Conservation (phyloP, 1,140 invertebrate species). For the Babylonia areolata region DNA sequence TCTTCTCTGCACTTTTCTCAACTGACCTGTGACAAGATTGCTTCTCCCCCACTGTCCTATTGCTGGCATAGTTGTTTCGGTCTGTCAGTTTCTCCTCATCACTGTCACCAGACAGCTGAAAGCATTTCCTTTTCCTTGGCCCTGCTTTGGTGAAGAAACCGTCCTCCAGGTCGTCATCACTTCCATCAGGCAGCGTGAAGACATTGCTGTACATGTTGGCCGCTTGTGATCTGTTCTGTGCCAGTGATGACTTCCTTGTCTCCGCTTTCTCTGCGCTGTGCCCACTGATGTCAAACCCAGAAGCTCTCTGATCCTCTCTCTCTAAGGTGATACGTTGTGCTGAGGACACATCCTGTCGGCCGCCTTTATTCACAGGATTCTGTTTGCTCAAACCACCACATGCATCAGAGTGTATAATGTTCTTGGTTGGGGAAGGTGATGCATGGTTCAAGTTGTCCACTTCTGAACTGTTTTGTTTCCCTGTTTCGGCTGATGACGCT, state of each 20-base stretch:
- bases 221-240: background rate
- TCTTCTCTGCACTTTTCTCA: background rate
- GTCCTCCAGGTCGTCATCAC: background rate
- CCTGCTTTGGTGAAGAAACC: background rate
- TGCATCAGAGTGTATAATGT: background rate
- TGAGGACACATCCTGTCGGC: background rate
- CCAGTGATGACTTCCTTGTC: no score
- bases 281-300: no score
- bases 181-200: background rate
- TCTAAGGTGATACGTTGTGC: no score
- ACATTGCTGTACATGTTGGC: background rate
- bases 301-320: no score
- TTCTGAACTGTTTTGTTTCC: background rate
- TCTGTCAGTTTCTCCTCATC: background rate
- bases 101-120: constrained; percentile 6
- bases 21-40: no score
- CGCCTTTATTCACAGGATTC: background rate
- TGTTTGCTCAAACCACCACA: background rate
- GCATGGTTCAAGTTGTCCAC: background rate
- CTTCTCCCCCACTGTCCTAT: background rate
- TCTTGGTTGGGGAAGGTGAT: background rate
- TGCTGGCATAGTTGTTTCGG: background rate
- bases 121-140: constrained; percentile 15
- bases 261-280: no score
- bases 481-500: background rate